Percentiles rank a stretch among this genome's conserved stretches.
These are phyloP conservation scores for Choreutis nemorana DNA, from an alignment of 2,888 invertebrate genomes.

Conservation along the genomic window DNA sequence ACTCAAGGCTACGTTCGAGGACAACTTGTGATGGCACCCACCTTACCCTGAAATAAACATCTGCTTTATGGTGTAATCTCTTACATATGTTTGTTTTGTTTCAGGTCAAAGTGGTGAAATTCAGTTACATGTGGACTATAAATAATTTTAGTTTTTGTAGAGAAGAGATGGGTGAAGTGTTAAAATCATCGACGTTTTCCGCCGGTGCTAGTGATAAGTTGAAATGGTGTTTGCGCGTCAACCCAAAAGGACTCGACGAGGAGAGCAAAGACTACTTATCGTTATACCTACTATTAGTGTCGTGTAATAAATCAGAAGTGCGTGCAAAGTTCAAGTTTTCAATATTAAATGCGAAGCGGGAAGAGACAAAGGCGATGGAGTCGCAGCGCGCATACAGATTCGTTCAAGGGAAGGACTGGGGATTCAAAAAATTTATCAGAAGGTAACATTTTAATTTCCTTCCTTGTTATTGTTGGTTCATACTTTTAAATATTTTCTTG, in stretches of 20 bases:
- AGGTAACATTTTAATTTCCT: no score
- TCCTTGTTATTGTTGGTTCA: no score
- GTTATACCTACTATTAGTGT: constrained; percentile 97
- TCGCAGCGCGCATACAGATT: constrained; percentile 96
- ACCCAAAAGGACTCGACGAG: constrained; percentile 99
- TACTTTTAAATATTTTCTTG: no score
- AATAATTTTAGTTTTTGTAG: constrained; percentile 99
- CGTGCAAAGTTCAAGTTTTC: constrained; percentile 99
- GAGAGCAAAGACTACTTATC: constrained; percentile 99
- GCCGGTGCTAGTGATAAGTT: constrained; percentile 99
- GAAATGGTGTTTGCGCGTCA: constrained; percentile 99
- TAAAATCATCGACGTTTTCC: constrained; percentile 99
- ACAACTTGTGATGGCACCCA: no score
- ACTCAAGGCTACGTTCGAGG: no score
- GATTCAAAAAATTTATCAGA: constrained; percentile 99
- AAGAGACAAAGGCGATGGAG: constrained; percentile 99
- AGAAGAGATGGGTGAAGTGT: constrained; percentile 99
- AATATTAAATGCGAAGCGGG: constrained; percentile 99
- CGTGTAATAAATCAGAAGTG: constrained; percentile 99
- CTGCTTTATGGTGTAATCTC: no score
- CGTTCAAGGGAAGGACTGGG: constrained; percentile 99
- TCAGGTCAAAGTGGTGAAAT: constrained; percentile 99
- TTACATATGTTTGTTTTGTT: constrained; percentile 56
- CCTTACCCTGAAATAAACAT: constrained; percentile 16
- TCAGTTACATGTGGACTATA: constrained; percentile 99